Conservation (phyloP, 2,888 invertebrate genomes). For the Prosapia bicincta region DNA sequence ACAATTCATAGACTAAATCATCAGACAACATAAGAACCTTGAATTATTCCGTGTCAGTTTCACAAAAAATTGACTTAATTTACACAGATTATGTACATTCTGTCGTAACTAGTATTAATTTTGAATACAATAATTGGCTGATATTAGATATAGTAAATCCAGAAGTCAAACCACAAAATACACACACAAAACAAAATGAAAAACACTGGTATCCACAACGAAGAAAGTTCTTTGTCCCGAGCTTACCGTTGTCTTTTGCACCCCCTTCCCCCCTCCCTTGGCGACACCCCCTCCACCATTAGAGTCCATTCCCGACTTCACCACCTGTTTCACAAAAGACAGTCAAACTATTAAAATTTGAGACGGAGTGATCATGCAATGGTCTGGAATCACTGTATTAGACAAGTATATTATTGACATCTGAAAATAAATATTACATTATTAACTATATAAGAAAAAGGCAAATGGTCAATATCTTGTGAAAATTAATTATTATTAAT, state of each 20-base stretch:
- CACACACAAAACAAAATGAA: too few species aligned
- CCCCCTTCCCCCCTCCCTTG: conserved; percentile 26
- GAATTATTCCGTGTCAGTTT: too few species aligned
- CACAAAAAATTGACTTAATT: too few species aligned
- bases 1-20: too few species aligned
- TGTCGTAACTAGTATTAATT: too few species aligned
- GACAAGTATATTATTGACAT: neutral
- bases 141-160: neutral
- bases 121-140: too few species aligned
- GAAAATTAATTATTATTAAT: too few species aligned
- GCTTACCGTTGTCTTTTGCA: conserved; percentile 15
- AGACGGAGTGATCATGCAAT: neutral
- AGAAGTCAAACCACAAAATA: neutral
- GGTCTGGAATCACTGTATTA: neutral
- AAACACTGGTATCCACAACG: neutral
- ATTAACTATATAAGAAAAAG: neutral
- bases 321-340: conserved; percentile 19
- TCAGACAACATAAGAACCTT: too few species aligned
- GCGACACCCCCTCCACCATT: conserved; percentile 18
- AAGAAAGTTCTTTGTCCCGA: conserved; percentile 2
- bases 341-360: neutral
- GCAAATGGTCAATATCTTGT: neutral
- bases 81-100: too few species aligned
- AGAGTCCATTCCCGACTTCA: conserved; percentile 7
- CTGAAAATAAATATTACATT: neutral